Conservation (phyloP, 2,113 vertebrate genomes). For the Phycodurus eques region DNA sequence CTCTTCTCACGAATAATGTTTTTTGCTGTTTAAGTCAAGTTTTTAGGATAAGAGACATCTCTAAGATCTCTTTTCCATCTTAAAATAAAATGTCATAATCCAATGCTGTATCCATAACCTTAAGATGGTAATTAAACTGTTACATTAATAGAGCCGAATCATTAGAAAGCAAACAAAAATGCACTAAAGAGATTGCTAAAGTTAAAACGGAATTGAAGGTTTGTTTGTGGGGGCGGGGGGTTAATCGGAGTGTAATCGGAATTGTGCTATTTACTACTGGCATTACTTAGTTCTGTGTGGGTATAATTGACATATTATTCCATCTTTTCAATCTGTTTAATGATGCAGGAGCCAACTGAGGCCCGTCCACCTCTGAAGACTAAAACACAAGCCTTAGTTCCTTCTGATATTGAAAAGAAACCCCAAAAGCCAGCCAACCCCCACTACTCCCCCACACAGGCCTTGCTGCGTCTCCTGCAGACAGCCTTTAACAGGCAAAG, state of each 20-base stretch:
- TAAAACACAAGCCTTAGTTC: slow-evolving; percentile 27
- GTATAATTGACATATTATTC: slow-evolving; percentile 2
- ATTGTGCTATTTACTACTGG: neutral
- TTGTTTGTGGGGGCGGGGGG: neutral
- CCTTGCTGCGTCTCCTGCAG: slow-evolving; percentile 83
- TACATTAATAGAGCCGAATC: too few species aligned
- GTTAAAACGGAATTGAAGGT: neutral
- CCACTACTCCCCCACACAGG: slow-evolving; percentile 58
- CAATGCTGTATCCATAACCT: too few species aligned
- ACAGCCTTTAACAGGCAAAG: slow-evolving; percentile 83
- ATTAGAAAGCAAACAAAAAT: too few species aligned
- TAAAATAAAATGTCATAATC: too few species aligned
- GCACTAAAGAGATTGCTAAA: too few species aligned
- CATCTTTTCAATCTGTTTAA: slow-evolving; percentile 22
- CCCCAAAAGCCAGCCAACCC: slow-evolving; percentile 36
- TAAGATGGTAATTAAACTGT: too few species aligned
- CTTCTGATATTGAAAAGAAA: slow-evolving; percentile 45
- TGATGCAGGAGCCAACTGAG: slow-evolving; percentile 74
- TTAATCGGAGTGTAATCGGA: neutral
- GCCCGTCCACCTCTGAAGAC: slow-evolving; percentile 51
- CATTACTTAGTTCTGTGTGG: neutral
- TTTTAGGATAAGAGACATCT: too few species aligned
- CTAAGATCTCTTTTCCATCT: too few species aligned
- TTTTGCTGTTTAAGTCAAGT: too few species aligned
- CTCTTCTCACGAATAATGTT: too few species aligned